Evolutionary conservation across 2,888 invertebrate species (phyloP), one percentile per base, ranked within the genome.

Genomic region (Netelia virgata): DNA sequence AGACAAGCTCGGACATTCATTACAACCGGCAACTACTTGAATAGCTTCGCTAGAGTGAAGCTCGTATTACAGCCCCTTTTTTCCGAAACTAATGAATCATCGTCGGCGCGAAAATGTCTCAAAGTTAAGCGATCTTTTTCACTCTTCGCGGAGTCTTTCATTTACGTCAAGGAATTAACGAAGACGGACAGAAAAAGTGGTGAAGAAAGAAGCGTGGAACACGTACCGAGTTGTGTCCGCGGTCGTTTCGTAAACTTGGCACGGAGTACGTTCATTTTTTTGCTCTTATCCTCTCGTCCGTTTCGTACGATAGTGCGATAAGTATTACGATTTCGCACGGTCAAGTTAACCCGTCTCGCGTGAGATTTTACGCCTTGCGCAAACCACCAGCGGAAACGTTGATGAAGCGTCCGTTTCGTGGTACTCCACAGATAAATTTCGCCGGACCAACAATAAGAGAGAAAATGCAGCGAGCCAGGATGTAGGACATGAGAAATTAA

Each of bases 241-340:
- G 63, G 47, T 69, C 78, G 78, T 64, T 78, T 41, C 69, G 74
- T 36, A 83, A 83, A 74, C 78, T 83, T 61, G 20, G 68, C 83
- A 79, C 83, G 74, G 70, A 83, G 69, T 75, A 68, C 23, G 14
- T 20, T 59, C 47, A 72, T 66, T 28, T 59, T 79, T 36, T 64
- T 64, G 72, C 61, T 59, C 28, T 43, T 72, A 55, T 53, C 47
- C 10, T 41, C 53, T 23, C 23, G 36, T 50, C 68, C 59, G 1
- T 20, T 16, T 41, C 57, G 47, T 9, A 36, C 41, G 57, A 72
- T 72, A 70, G 50, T 11, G 61, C 50, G 61, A 74, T 63, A 50
- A 14, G 50, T 57, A 74, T 47, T 10, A 47, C 75, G 53, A 16
- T 75, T 64, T 55, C 55, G 36, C 55, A 18, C 64, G 11, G 20